Evolutionary conservation across 2,888 invertebrate species (phyloP), one percentile per base, ranked within the genome.

Genomic region (Pocota personata): DNA sequence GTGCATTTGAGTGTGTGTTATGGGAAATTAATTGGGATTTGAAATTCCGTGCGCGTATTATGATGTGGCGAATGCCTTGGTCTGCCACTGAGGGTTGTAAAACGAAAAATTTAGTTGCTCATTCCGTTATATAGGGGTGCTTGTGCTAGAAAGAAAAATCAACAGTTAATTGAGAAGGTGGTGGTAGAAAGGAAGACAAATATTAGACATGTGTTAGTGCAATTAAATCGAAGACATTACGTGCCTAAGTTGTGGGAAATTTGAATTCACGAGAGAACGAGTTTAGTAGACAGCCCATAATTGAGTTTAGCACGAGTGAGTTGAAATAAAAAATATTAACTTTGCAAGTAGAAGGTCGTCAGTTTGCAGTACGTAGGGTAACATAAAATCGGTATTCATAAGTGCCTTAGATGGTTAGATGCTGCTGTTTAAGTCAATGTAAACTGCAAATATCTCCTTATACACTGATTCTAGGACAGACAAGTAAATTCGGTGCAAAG

Each of bases 1-100:
- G 55, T 6, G 24, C 30, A 37, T 52, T 48, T 32, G 10, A 32
- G 72, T 66, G 50, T 67, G 10, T 50, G 66, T 66, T 60, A 57
- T 69, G 37, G 21, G 71, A 71, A 82, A 82, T 77, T 82, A 82
- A 82, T 82, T 82, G 72, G 52, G 60, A 72, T 58, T 83, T 83
- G 52, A 78, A 78, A 83, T 83, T 83, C 82, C 52, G 43, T 35
- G 50, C 66, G 72, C 82, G 78, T 78, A 72, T 83, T 78, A 78
- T 83, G 66, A 72, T 66, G 77, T 78, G 72, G 58, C 58, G 32
- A 83, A 77, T 72, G 58, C 66, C 64, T 77, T 75, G 69, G 76
- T 50, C 43, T 37, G 55, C 60, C 37, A 48, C 32, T 57, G 14
- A 55, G 24, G 62, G 64, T 57, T 66, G 40, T 73, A 60, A 73